Percentiles rank a stretch among this genome's conserved stretches.
These are phyloP conservation scores for Lamellibrachia satsuma DNA, from an alignment of 2,888 invertebrate genomes.

Conservation along the genomic window DNA sequence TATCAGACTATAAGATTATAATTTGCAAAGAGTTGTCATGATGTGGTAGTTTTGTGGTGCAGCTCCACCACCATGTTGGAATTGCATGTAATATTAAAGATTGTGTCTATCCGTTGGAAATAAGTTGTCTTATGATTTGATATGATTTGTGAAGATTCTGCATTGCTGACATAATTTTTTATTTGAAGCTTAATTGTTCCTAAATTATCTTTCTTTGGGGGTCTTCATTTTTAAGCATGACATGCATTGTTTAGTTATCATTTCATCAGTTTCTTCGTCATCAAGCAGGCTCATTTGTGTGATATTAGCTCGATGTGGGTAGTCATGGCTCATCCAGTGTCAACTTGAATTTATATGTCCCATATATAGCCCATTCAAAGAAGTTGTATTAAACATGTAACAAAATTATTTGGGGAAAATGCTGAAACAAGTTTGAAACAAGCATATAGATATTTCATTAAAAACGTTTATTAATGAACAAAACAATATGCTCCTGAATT, in stretches of 20 bases:
- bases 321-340: too few species aligned
- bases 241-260: too few species aligned
- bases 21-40: background rate
- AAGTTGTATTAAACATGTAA: background rate
- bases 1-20: background rate
- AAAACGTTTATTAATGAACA: constrained; percentile 1
- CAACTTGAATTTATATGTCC: too few species aligned
- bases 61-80: background rate
- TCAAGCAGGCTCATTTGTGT: too few species aligned
- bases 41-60: background rate
- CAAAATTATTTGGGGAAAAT: background rate
- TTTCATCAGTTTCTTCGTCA: too few species aligned
- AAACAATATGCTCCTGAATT: background rate
- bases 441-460: background rate
- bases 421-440: background rate
- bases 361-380: too few species aligned
- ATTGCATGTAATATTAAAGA: background rate
- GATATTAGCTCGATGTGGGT: too few species aligned
- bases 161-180: too few species aligned
- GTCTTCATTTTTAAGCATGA: too few species aligned
- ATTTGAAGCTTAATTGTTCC: too few species aligned
- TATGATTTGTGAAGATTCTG: background rate
- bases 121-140: background rate
- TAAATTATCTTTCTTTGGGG: too few species aligned
- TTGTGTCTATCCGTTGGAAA: background rate